Evolutionary conservation across 2,888 invertebrate genomes (phyloP).

Genomic region (Aphidius colemani): DNA sequence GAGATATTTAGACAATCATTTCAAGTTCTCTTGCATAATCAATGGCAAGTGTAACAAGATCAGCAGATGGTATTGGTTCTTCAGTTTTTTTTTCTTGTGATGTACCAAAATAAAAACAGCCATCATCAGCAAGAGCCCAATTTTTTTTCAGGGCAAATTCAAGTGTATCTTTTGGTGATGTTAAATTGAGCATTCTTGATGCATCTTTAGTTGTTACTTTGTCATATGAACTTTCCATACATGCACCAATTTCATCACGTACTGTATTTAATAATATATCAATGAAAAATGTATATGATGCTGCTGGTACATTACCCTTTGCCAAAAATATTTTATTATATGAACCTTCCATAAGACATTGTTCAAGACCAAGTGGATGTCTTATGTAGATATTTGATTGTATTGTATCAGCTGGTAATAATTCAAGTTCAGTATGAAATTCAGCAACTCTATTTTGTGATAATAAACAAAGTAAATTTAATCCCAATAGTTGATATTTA

Average conservation of each 20-base stretch:
- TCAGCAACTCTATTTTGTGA: constrained; percentile 97
- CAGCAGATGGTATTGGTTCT: constrained; percentile 84
- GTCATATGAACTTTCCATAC: constrained; percentile 95
- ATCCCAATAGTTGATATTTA: constrained; percentile 91
- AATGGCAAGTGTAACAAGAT: constrained; percentile 91
- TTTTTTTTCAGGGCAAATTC: constrained; percentile 83
- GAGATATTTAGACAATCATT: constrained; percentile 87
- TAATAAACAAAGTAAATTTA: constrained; percentile 90
- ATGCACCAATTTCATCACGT: constrained; percentile 93
- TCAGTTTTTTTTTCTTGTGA: constrained; percentile 76
- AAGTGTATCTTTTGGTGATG: constrained; percentile 76
- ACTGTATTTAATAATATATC: constrained; percentile 94
- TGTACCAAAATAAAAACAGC: constrained; percentile 79
- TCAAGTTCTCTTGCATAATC: constrained; percentile 97
- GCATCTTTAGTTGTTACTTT: constrained; percentile 87
- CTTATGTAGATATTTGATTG: constrained; percentile 92
- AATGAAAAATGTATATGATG: constrained; percentile 95
- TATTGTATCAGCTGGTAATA: constrained; percentile 88
- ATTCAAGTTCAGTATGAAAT: constrained; percentile 96
- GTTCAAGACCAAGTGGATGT: constrained; percentile 94
- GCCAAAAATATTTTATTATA: constrained; percentile 88
- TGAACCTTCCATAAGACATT: constrained; percentile 98
- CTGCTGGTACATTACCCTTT: constrained; percentile 92
- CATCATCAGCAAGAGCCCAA: constrained; percentile 80
- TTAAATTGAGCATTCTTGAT: constrained; percentile 84